phyloP scores from a whole-genome alignment of 2,113 vertebrate genomes.

The Colinus virginianus region DNA sequence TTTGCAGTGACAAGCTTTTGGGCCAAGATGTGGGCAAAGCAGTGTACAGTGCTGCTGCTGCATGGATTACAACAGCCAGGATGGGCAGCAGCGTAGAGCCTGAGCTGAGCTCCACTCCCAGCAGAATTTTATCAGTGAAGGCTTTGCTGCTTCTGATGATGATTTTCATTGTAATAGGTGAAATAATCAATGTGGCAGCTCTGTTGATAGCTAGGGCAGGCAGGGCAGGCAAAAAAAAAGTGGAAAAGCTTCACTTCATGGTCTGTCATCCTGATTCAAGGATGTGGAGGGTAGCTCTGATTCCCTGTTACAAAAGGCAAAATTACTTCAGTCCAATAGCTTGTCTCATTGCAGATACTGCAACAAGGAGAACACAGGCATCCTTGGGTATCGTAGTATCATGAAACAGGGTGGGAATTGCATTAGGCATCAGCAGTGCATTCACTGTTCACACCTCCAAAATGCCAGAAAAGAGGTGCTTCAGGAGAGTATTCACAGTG shows the following conservation, averaged over 20 bases:
- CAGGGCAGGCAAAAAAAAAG: slow-evolving; percentile 28
- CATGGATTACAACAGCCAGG: neutral
- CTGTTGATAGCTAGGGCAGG: slow-evolving; percentile 29
- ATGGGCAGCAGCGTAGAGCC: neutral
- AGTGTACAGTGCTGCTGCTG: fast-evolving
- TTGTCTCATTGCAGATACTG: slow-evolving; percentile 10
- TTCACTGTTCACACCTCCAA: neutral
- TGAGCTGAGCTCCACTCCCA: neutral
- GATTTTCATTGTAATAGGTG: slow-evolving; percentile 36
- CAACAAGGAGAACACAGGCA: neutral
- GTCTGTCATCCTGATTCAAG: slow-evolving; percentile 72
- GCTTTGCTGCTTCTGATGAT: slow-evolving; percentile 23
- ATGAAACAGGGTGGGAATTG: neutral
- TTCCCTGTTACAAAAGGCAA: slow-evolving; percentile 31
- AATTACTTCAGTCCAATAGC: slow-evolving; percentile 39
- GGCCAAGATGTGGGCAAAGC: neutral
- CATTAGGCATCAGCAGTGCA: neutral
- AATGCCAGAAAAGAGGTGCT: neutral
- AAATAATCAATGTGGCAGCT: slow-evolving; percentile 66
- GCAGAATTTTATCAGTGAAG: slow-evolving; percentile 16
- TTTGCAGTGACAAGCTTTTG: neutral
- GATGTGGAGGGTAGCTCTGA: slow-evolving; percentile 5
- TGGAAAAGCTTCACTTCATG: slow-evolving; percentile 65
- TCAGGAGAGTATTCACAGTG: neutral
- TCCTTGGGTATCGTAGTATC: neutral